Evolutionary conservation across 2,113 vertebrate species (phyloP).

Genomic region (Entelurus aequoreus): DNA sequence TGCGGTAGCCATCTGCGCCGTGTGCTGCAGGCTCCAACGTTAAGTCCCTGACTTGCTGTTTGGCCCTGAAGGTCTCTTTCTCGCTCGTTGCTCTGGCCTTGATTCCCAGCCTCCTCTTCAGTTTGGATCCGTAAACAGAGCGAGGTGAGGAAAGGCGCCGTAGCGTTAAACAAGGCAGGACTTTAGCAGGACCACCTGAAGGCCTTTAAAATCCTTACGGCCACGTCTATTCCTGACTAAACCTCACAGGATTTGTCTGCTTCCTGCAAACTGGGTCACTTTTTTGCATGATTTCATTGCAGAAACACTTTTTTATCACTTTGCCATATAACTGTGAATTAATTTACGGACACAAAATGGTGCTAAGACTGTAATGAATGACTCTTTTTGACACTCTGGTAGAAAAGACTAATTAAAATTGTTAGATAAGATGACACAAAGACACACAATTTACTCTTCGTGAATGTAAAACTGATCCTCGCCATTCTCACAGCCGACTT

Average conservation of each 20-base stretch:
- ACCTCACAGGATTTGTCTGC: conserved; percentile 66
- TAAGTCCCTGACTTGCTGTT: conserved; percentile 30
- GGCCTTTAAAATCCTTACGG: conserved; percentile 60
- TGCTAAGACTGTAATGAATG: conserved; percentile 39
- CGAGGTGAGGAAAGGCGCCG: conserved; percentile 20
- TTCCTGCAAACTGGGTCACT: conserved; percentile 75
- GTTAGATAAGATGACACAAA: conserved; percentile 42
- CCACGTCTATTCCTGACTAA: conserved; percentile 65
- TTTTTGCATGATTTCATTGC: conserved; percentile 72
- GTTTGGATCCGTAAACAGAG: conserved; percentile 30
- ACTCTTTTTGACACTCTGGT: conserved; percentile 14
- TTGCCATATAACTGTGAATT: conserved; percentile 36
- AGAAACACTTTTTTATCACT: conserved; percentile 15
- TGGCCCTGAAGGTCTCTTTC: conserved; percentile 41
- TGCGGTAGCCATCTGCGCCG: conserved; percentile 50
- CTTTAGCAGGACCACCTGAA: conserved; percentile 27
- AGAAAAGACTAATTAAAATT: conserved; percentile 59
- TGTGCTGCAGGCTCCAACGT: conserved; percentile 45
- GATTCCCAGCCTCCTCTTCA: conserved; percentile 35
- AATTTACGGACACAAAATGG: conserved; percentile 39
- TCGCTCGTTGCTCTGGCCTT: conserved; percentile 27
- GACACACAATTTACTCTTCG: conserved; percentile 17
- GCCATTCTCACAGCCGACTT: too few relatives aligned
- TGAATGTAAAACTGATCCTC: neutral
- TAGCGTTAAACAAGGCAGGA: conserved; percentile 30